phyloP scores from a whole-genome alignment of 2,888 invertebrate species.

The Zonitis immaculata region DNA sequence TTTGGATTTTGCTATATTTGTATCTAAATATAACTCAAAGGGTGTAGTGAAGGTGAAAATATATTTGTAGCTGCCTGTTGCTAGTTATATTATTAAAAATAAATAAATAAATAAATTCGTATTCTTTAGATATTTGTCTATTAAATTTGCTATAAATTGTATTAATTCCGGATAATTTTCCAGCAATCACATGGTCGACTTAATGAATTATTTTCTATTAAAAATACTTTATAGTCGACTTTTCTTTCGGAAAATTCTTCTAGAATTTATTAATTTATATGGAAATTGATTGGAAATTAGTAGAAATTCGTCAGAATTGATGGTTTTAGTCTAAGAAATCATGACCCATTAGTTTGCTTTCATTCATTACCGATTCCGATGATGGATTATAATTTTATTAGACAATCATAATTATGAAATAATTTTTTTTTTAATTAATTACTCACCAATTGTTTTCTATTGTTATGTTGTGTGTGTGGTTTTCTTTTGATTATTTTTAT shows the following conservation, averaged over 20 bases:
- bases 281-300: neutral
- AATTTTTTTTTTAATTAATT: neutral
- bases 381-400: constrained; percentile 3
- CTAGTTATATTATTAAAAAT: neutral
- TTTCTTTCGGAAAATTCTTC: neutral
- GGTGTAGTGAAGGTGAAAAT: neutral
- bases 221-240: too few species aligned
- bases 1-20: neutral
- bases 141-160: too few species aligned
- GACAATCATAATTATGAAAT: constrained; percentile 11
- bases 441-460: neutral
- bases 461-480: too few species aligned
- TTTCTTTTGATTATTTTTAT: too few species aligned
- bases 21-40: constrained; percentile 16
- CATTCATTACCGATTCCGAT: neutral
- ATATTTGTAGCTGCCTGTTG: constrained; percentile 4
- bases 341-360: neutral
- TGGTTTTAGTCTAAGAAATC: too few species aligned
- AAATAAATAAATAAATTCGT: neutral
- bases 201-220: too few species aligned
- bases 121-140: too few species aligned
- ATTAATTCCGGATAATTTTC: neutral
- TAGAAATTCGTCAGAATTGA: neutral
- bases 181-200: neutral
- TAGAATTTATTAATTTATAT: neutral